A percentile compares a stretch with the other conserved stretches of the same genome.
These are phyloP conservation scores for Pavo muticus DNA, from an alignment of 2,113 vertebrate species.

Conservation along the genomic window DNA sequence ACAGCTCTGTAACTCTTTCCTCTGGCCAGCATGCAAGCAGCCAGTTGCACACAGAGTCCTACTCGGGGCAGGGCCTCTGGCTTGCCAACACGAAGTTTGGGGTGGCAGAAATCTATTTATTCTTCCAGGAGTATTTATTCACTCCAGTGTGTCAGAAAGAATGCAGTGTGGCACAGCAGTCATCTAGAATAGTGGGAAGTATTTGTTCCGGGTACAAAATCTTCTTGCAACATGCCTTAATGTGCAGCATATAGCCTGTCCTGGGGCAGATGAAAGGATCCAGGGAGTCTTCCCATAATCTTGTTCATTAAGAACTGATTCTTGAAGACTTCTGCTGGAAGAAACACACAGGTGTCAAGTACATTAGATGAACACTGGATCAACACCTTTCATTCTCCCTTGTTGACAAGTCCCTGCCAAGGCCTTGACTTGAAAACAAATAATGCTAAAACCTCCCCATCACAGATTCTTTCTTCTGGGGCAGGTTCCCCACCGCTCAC, in stretches of 20 bases:
- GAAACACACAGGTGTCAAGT: not conserved
- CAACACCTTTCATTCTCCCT: not conserved
- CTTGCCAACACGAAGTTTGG: slow-evolving; percentile 22
- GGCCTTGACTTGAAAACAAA: not conserved
- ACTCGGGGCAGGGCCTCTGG: not conserved
- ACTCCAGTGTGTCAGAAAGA: slow-evolving; percentile 29
- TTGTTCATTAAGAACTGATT: not conserved
- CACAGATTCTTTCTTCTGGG: slow-evolving; percentile 5
- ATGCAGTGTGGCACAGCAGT: slow-evolving; percentile 5
- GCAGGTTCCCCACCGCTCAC: slow-evolving; percentile 59
- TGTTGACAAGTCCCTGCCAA: not conserved
- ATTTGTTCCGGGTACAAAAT: slow-evolving; percentile 39
- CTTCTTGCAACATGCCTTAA: not conserved
- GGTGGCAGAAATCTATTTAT: slow-evolving; percentile 31
- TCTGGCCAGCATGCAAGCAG: not conserved
- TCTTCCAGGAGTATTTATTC: slow-evolving; percentile 30
- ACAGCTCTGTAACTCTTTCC: not conserved
- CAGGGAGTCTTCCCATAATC: not conserved
- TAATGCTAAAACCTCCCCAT: not conserved
- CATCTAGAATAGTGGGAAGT: not conserved
- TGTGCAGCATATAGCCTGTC: not conserved
- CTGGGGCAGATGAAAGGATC: not conserved
- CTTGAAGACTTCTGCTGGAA: not conserved
- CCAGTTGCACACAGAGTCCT: not conserved
- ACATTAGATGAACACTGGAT: not conserved